Base-by-base conservation (phyloP, 2,888 invertebrate genomes). In the Atrina japonica region DNA sequence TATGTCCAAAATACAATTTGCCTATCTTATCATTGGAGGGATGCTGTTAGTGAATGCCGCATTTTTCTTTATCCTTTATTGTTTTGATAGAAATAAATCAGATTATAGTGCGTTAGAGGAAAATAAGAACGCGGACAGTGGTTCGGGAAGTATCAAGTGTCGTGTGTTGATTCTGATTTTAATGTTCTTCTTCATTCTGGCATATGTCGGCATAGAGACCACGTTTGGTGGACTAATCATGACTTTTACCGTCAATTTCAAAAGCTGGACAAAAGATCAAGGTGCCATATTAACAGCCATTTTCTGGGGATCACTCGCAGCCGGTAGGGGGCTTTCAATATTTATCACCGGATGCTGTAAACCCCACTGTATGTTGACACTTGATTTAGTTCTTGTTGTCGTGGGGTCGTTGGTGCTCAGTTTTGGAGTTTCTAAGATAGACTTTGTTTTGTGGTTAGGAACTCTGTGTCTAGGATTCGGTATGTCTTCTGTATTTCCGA, bases 401-500 rank as follows among this genome's bases (percentile, higher is more conserved):
- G 59, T 87, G 0, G 91, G 88, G 7, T 84, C 90, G 0, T 66
- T 88, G 2, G 77, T 91, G 11, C 77, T 91, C 9, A 78, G 87
- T n/a, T 81, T 89, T 56, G 83, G 84, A 25, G 85, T 88, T 2
- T 72, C 81, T 9, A 68, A 76, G 11, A 67, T 79, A 3, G 83
- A 87, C 35, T 77, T 82, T 25, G 72, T 88, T 21, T 68, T 92
- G 47, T 91, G 91, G 90, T 68, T 89, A 14, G 90, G 91, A 11
- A 88, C 91, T 1, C 80, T 89, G 3, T 71, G 89, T 3, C 78
- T 92, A 14, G 91, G 91, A 3, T 77, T 91, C 2, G 91, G 92
- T 21, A 86, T 91, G 83, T 91, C 91, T 0, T 91, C 91, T 7
- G 87, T 91, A 7, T 91, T 92, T 70, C 91, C 92, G 6, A 88